Evolutionary conservation across 2,797 vertebrate species (phyloP).

Genomic region (Fistularia tabacaria): DNA sequence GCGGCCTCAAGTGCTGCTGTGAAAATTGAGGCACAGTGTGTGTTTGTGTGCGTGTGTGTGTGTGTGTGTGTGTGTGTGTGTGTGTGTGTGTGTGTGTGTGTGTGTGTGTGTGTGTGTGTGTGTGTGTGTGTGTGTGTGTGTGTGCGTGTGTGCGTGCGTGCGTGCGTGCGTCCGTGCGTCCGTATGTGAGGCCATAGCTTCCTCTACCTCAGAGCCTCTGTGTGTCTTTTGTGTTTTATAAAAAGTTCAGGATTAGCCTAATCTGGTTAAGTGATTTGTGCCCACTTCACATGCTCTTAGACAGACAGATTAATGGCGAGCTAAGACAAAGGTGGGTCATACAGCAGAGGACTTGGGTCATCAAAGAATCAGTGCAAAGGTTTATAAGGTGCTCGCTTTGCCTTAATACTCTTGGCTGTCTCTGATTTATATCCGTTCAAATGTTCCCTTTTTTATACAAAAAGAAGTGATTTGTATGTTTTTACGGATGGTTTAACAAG

Average conservation of each 20-base stretch:
- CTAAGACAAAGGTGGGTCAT: slow-evolving; percentile 36
- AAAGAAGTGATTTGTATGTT: too few relatives aligned
- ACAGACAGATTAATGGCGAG: slow-evolving; percentile 50
- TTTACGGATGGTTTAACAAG: too few relatives aligned
- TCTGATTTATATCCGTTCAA: not conserved
- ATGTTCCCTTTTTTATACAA: too few relatives aligned
- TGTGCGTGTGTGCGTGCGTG: not conserved
- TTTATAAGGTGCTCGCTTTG: too few relatives aligned
- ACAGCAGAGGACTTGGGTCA: slow-evolving; percentile 14
- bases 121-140: not conserved
- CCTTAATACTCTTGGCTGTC: not conserved
- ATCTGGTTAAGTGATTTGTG: slow-evolving; percentile 78
- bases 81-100: not conserved
- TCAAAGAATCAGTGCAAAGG: not conserved
- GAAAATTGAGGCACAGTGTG: not conserved
- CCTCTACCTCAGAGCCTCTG: slow-evolving; percentile 12
- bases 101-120: not conserved
- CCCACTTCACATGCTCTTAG: slow-evolving; percentile 62
- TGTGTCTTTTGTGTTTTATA: slow-evolving; percentile 61
- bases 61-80: not conserved
- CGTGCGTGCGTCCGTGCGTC: too few relatives aligned
- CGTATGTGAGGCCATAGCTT: slow-evolving; percentile 21
- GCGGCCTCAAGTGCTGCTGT: not conserved
- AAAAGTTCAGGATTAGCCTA: slow-evolving; percentile 76
- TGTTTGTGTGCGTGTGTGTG: not conserved